Evolutionary conservation across 2,888 invertebrate genomes (phyloP), one percentile per base, ranked within the genome.

Genomic region (Coleophora flavipennella): DNA sequence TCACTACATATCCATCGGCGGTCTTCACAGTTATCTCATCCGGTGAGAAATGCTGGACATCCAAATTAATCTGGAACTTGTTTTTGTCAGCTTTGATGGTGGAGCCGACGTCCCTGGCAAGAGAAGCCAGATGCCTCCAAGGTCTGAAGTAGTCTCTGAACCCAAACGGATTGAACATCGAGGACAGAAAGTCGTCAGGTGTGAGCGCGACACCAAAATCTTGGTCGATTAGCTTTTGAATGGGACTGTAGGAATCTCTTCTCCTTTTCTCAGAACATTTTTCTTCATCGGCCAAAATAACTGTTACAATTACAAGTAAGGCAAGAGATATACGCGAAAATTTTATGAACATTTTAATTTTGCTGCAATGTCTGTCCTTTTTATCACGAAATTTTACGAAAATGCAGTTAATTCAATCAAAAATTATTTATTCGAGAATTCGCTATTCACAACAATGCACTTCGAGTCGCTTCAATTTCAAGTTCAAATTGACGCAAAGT

Each of bases 11-110:
- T 36, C 89, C 87, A 38, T 91, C 91, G 0, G 87, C 85, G 0
- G 90, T 90, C 63, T 91, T 92, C 1, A 94, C 92, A 0, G 85
- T 80, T 32, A 94, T 87, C 57, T 93, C 93, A 34, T 89, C 87
- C 0, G 93, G 92, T 2, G 86, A 68, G 54, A 92, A 93, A 49
- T 92, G 90, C 47, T 90, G 89, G 1, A 93, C 91, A 56, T 93
- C 92, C 52, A 92, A 67, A 51, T 87, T 88, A 1, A 91, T 87
- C 58, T 89, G 88, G 55, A 89, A 91, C 39, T 67, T 76, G 33
- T 88, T 78, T 13, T 84, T 79, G 50, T 86, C 83, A 1, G 66
- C 59, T 26, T 74, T 69, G 41, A 89, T 77, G 26, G 76, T 85
- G 2, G 85, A 86, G 1, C 77, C 85, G 33, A 85, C 65, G 53